Conservation (phyloP, 2,888 invertebrate genomes). For the Lepidocyrtinus sp. region DNA sequence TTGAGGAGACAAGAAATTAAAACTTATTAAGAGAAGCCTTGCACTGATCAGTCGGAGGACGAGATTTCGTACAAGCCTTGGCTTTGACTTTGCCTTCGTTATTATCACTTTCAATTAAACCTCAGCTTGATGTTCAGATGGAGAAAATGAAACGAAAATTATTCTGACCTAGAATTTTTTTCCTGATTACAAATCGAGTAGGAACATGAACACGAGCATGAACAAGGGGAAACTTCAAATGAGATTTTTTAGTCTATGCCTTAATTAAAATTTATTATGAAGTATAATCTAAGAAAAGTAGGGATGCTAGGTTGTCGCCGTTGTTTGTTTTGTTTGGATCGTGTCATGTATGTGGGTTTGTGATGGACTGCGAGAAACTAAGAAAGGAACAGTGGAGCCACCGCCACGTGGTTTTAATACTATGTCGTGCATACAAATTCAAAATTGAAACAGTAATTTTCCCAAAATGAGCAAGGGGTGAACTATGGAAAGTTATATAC, state of each 20-base stretch:
- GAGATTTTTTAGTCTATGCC: neutral
- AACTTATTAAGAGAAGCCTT: slow-evolving; percentile 15
- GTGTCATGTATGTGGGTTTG: slow-evolving; percentile 16
- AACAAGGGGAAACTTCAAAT: neutral
- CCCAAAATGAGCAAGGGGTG: neutral
- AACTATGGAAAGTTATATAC: no score
- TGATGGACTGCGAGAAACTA: neutral
- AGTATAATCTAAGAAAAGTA: neutral
- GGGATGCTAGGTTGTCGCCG: neutral
- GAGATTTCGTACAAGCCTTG: slow-evolving; percentile 7
- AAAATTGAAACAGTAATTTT: slow-evolving; percentile 9
- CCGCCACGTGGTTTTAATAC: neutral
- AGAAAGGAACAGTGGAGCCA: slow-evolving; percentile 3
- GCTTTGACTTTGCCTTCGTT: slow-evolving; percentile 28
- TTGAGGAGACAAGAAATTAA: slow-evolving; percentile 18
- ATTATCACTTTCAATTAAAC: slow-evolving; percentile 23
- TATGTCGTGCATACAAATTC: neutral
- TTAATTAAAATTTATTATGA: slow-evolving; percentile 38
- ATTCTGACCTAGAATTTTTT: neutral
- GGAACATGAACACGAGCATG: no score
- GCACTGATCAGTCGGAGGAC: neutral
- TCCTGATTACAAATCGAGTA: no score
- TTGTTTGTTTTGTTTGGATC: slow-evolving; percentile 6
- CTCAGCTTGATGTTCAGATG: neutral
- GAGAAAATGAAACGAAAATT: slow-evolving; percentile 15